Evolutionary conservation across 2,888 invertebrate species (phyloP).

Genomic region (Rhamnusium bicolor): DNA sequence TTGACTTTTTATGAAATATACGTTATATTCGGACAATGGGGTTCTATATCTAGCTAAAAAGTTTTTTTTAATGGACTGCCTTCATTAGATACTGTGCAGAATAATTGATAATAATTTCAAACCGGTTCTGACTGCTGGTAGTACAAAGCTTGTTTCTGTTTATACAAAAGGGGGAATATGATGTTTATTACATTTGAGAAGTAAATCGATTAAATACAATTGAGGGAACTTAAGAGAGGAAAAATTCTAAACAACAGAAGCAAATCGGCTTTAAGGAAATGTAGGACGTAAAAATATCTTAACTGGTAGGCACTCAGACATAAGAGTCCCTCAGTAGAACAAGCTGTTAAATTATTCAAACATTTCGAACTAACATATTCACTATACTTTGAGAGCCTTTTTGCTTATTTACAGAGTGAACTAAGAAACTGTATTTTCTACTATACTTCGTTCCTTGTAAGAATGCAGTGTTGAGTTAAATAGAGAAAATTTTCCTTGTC

Average conservation of each 20-base stretch:
- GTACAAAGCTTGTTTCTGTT: too few species aligned
- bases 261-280: constrained; percentile 33
- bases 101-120: too few species aligned
- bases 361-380: constrained; percentile 10
- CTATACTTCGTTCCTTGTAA: too few species aligned
- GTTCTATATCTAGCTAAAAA: too few species aligned
- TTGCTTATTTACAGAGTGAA: not conserved
- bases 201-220: not conserved
- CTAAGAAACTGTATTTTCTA: too few species aligned
- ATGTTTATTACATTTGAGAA: constrained; percentile 16
- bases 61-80: too few species aligned
- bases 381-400: not conserved
- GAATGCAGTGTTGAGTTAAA: too few species aligned
- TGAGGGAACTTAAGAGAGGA: not conserved
- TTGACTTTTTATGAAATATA: too few species aligned
- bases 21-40: too few species aligned
- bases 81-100: too few species aligned
- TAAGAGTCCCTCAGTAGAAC: constrained; percentile 24
- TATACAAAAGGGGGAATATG: not conserved
- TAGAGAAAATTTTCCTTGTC: too few species aligned
- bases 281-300: constrained; percentile 4
- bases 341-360: constrained; percentile 38
- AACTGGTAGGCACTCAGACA: constrained; percentile 16
- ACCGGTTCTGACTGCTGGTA: too few species aligned
- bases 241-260: constrained; percentile 8